Base-by-base conservation (phyloP, 2,113 vertebrate species). In the Notothenia coriiceps region DNA sequence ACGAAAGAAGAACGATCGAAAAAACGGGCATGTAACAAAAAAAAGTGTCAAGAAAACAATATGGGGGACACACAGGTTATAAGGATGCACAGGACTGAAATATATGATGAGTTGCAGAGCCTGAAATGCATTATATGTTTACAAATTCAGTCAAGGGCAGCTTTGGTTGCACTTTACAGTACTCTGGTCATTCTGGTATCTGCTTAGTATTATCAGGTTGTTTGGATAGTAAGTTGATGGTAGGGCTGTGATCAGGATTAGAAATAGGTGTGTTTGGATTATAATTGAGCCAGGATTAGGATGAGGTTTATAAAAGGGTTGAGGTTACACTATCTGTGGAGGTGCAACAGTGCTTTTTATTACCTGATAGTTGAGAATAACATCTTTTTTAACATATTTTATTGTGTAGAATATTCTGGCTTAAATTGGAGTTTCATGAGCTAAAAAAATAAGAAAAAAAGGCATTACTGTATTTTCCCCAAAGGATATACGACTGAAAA, bases 91-190 rank as follows among this genome's bases (percentile, higher is more conserved):
- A 82, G 86, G 77, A 73, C 77, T 74, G 82, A 82, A 83, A 55
- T 80, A 60, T 62, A 55, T 63, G 12, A 74, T 50, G 77, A 79
- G 71, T 82, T 79, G 46, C 29, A 85, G 60, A 87, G 51, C 86
- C 86, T 17, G 14, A 90, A 86, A 91, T 80, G 86, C 87, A 90
- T 90, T 89, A 70, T 86, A 92, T 93, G 93, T 94, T 94, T 93
- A 94, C 93, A 94, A 89, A 91, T 83, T 77, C 88, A 91, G 70
- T 67, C 86, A 82, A 86, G 82, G 91, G 84, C 83, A 85, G 85
- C 84, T 91, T 90, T 92, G 91, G 89, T 91, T 91, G 82, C 88
- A 90, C 86, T 88, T 87, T 79, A 83, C 72, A 54, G 67, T 83
- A 91, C 82, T 80, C 55, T 71, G 65, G 73, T 77, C 72, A 64